phyloP scores from a whole-genome alignment of 2,797 vertebrate genomes.

The Pangasius krempfi region DNA sequence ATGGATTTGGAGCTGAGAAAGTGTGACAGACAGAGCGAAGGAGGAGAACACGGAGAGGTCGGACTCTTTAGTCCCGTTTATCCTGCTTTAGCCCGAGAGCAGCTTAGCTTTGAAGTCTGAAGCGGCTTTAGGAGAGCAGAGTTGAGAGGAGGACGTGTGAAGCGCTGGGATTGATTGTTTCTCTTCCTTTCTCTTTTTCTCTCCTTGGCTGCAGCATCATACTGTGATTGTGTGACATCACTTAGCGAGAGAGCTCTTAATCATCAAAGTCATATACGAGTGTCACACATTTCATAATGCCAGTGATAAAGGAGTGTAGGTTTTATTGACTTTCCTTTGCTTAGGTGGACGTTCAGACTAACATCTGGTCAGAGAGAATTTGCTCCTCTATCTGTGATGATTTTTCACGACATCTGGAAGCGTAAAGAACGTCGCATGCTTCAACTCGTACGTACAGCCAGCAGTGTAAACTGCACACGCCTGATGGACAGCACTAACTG shows the following conservation, averaged over 20 bases:
- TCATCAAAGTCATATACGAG: not conserved
- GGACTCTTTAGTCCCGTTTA: conserved; percentile 74
- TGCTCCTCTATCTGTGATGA: not conserved
- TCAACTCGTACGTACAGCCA: not conserved
- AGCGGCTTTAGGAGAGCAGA: conserved; percentile 58
- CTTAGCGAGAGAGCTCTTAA: not conserved
- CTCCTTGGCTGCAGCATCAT: not conserved
- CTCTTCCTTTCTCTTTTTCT: not conserved
- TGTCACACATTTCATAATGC: not conserved
- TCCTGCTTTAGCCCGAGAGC: conserved; percentile 72
- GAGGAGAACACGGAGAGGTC: conserved; percentile 42
- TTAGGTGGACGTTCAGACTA: not conserved
- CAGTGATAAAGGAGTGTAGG: not conserved
- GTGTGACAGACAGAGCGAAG: conserved; percentile 9
- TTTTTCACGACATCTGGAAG: not conserved
- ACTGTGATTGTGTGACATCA: not conserved
- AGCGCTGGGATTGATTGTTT: not conserved
- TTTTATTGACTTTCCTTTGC: not conserved
- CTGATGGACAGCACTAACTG: not conserved
- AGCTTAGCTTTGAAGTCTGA: conserved; percentile 74
- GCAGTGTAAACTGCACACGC: not conserved
- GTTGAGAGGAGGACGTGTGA: conserved; percentile 6
- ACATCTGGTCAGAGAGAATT: not conserved
- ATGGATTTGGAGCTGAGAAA: conserved; percentile 65
- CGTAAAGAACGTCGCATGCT: not conserved